A percentile compares a stretch with the other conserved stretches of the same genome.
These are phyloP conservation scores for Trichogramma pretiosum DNA, from an alignment of 1,140 invertebrate species.

Conservation along the genomic window DNA sequence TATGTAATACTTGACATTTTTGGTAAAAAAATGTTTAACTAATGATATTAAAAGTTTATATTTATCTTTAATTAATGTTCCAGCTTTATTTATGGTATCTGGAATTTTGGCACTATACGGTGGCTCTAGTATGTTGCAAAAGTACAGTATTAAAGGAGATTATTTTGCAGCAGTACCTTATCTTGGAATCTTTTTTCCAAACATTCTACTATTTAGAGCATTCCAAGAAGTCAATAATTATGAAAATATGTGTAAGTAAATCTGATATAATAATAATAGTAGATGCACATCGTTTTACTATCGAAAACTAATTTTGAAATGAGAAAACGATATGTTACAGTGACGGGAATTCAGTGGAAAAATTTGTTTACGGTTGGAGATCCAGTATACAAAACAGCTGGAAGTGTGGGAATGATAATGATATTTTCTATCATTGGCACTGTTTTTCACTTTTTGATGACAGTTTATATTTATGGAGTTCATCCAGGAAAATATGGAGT, in stretches of 20 bases:
- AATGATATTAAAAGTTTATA: background rate
- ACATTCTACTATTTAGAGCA: conserved; percentile 24
- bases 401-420: conserved; percentile 41
- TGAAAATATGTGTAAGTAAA: conserved; percentile 25
- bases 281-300: background rate
- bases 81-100: conserved; percentile 25
- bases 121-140: conserved; percentile 24
- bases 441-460: conserved; percentile 42
- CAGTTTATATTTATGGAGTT: conserved; percentile 47
- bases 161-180: conserved; percentile 22
- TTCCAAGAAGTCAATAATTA: conserved; percentile 29
- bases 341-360: conserved; percentile 51
- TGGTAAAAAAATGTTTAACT: background rate
- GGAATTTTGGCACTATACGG: conserved; percentile 25
- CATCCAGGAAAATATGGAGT: conserved; percentile 48
- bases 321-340: conserved; percentile 26
- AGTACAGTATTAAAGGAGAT: conserved; percentile 23
- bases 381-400: conserved; percentile 46
- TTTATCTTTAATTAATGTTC: conserved; percentile 2
- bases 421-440: conserved; percentile 43
- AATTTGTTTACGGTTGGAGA: conserved; percentile 44
- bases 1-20: conserved; percentile 17
- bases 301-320: background rate
- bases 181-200: conserved; percentile 29
- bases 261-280: background rate